A percentile compares a stretch with the other conserved stretches of the same genome.
phyloP scores from a whole-genome alignment of 2,113 vertebrate genomes.

The Indicator indicator region DNA sequence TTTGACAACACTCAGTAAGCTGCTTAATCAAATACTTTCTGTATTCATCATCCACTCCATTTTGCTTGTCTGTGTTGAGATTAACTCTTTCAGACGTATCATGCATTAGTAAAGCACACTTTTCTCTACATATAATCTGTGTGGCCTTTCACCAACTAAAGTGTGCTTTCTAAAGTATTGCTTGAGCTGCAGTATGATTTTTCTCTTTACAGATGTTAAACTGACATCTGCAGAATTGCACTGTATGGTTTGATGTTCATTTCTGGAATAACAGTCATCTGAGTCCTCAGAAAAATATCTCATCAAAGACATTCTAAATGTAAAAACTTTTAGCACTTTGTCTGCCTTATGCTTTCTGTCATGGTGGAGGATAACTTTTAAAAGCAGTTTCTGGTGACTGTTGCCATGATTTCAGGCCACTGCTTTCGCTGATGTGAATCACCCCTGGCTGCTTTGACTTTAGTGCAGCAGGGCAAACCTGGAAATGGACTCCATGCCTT shows the following conservation, averaged over 20 bases:
- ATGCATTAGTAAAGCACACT: neutral
- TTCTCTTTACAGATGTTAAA: constrained; percentile 1
- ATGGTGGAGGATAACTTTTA: neutral
- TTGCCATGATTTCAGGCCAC: neutral
- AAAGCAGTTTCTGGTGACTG: neutral
- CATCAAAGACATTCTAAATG: neutral
- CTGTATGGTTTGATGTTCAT: neutral
- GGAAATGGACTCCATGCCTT: neutral
- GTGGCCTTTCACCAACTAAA: neutral
- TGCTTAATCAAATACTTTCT: neutral
- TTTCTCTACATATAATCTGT: neutral
- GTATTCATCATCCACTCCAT: neutral
- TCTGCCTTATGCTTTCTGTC: neutral
- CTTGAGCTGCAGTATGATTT: neutral
- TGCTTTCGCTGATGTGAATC: neutral
- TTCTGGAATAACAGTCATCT: neutral
- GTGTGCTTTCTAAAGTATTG: neutral
- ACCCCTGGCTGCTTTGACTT: neutral
- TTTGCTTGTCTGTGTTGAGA: neutral
- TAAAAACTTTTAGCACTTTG: neutral
- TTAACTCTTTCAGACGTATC: neutral
- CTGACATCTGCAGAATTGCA: neutral
- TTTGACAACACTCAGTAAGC: neutral
- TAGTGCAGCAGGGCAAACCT: neutral
- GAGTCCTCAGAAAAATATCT: constrained; percentile 3